Percentiles rank a stretch among this genome's conserved stretches.
Conservation (phyloP, 2,797 vertebrate species). For the Sardinella longiceps region DNA sequence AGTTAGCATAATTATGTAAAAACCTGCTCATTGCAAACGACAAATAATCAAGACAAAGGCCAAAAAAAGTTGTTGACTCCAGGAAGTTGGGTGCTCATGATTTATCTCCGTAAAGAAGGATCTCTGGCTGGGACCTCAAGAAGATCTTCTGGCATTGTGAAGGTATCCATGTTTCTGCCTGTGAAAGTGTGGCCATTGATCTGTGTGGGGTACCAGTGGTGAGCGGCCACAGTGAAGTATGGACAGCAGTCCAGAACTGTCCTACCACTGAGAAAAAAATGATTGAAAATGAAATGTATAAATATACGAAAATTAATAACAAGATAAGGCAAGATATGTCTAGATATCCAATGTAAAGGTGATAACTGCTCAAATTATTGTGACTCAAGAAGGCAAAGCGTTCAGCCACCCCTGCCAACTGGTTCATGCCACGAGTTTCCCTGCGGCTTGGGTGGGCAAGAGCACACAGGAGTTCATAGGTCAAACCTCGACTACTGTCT, state of each 20-base stretch:
- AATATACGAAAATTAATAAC: not conserved
- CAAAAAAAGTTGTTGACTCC: no score
- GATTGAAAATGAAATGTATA: no score
- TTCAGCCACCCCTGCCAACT: conserved; percentile 84
- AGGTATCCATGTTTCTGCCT: conserved; percentile 87
- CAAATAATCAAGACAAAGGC: no score
- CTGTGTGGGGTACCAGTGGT: conserved; percentile 92
- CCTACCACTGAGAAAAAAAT: conserved; percentile 83
- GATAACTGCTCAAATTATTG: no score
- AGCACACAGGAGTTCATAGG: conserved; percentile 88
- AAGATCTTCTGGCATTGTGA: conserved; percentile 85
- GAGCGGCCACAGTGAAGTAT: conserved; percentile 84
- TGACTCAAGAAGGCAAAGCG: conserved; percentile 79
- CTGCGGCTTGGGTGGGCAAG: conserved; percentile 83
- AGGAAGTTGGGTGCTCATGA: no score
- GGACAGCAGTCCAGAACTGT: conserved; percentile 88
- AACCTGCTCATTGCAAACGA: no score
- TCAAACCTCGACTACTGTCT: conserved; percentile 80
- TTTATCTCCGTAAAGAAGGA: no score
- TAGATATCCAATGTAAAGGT: no score
- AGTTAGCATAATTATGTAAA: no score
- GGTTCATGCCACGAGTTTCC: conserved; percentile 87
- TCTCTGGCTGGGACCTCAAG: conserved; percentile 78
- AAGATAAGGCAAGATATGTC: no score
- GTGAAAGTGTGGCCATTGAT: conserved; percentile 92